Base-by-base conservation (phyloP, 2,113 vertebrate genomes). In the Dolichallabes microphthalmus region DNA sequence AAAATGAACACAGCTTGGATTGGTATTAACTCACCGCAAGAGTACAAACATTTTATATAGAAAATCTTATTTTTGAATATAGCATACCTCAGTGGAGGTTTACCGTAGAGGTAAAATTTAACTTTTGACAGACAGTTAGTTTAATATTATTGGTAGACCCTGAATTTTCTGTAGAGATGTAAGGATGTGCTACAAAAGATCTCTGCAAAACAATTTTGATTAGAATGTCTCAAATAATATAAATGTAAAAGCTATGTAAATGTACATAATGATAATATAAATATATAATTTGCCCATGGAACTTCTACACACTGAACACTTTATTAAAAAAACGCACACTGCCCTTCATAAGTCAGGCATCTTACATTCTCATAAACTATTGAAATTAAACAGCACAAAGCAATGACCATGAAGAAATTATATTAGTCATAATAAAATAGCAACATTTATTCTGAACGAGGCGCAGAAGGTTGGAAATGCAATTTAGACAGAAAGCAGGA, bases 381-480 rank as follows among this genome's bases (percentile, higher is more conserved):
- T 80, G 71, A 80, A 87, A 80, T 85, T 71, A 85, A 85, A 71
- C 84, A 55, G 79, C 71, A 86, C 76, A 83, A 84, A 82, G 64
- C 80, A 83, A 80, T 84, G 85, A 86, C 76, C 78, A 88, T 82
- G 52, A 89, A 90, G 74, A 68, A 85, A 85, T 73, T 82, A 84
- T 86, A 78, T 85, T 89, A 85, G 71, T 87, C 86, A 90, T 88
- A 90, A 90, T 91, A 89, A 89, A 89, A 92, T 91, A 90, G 87
- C 90, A 91, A 90, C 90, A 80, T 87, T 93, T 94, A 93, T 94
- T 94, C 94, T 90, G 90, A 92, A 92, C 90, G 90, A 91, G 91
- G 92, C 90, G 90, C 88, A 88, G 92, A 91, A 93, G 93, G 94
- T 92, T 93, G 92, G 91, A 94, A 95, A 95, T 93, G 92, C 92